Evolutionary conservation across 2,888 invertebrate genomes (phyloP).

Genomic region (Eulithis testata): DNA sequence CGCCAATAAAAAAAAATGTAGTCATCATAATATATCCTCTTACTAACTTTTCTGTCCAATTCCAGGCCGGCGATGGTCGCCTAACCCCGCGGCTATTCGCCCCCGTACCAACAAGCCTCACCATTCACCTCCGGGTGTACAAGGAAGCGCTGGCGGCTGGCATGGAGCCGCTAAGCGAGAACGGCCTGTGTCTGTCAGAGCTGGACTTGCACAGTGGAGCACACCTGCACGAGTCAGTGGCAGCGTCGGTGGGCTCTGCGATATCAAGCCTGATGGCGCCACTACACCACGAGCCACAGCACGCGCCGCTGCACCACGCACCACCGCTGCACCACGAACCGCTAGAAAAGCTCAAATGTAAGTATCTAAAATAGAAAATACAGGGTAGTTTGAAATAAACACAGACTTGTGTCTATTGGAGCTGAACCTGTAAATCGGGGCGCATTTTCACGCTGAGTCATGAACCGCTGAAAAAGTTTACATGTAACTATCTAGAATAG

Average conservation of each 20-base stretch:
- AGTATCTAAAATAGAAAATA: constrained; percentile 68
- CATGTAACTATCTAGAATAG: no score
- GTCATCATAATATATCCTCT: neutral
- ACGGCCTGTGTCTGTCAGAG: constrained; percentile 90
- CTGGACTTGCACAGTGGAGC: constrained; percentile 83
- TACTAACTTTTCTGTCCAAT: neutral
- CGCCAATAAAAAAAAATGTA: no score
- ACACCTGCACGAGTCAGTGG: constrained; percentile 81
- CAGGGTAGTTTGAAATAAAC: no score
- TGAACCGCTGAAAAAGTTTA: no score
- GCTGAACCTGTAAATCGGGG: no score
- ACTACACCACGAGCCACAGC: constrained; percentile 83
- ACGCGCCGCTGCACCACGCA: constrained; percentile 84
- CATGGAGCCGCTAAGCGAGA: constrained; percentile 88
- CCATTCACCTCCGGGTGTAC: constrained; percentile 84
- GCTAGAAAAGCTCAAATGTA: constrained; percentile 91
- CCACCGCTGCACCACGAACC: constrained; percentile 88
- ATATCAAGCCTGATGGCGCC: constrained; percentile 84
- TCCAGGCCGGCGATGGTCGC: constrained; percentile 40
- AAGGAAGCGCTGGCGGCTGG: constrained; percentile 87
- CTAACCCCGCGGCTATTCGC: constrained; percentile 50
- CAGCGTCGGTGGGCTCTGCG: constrained; percentile 81
- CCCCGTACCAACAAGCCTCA: constrained; percentile 60
- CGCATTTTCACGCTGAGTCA: no score
- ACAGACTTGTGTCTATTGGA: no score